These are phyloP conservation scores for Cheilosia variabilis DNA, from an alignment of 2,888 invertebrate genomes.

Conservation along the genomic window DNA sequence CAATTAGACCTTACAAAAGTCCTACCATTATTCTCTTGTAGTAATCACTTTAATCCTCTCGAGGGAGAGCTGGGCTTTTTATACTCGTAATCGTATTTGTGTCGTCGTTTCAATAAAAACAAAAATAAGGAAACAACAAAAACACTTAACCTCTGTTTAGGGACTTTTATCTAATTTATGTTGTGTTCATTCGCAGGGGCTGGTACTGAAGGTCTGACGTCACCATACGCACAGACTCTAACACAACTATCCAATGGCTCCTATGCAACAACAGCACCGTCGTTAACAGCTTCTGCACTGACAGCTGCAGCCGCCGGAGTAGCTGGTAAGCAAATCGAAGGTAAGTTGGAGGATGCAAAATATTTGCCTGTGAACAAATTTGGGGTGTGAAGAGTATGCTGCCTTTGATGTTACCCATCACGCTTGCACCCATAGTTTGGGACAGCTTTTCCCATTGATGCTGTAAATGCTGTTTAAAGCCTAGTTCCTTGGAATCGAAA, in stretches of 20 bases:
- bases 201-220: constrained; percentile 85
- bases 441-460: too few species aligned
- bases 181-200: constrained; percentile 84
- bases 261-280: constrained; percentile 83
- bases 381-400: too few species aligned
- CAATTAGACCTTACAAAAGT: constrained; percentile 15
- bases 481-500: too few species aligned
- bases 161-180: neutral
- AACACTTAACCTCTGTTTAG: neutral
- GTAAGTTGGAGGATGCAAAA: constrained; percentile 82
- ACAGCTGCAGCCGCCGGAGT: constrained; percentile 91
- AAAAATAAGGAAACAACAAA: neutral
- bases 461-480: too few species aligned
- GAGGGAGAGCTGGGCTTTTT: constrained; percentile 13
- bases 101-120: constrained; percentile 2
- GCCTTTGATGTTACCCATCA: too few species aligned
- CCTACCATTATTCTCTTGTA: constrained; percentile 3
- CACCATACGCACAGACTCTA: constrained; percentile 85
- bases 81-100: constrained; percentile 2
- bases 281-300: constrained; percentile 86
- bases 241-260: constrained; percentile 84
- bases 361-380: too few species aligned
- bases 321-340: constrained; percentile 96
- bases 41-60: constrained; percentile 30
- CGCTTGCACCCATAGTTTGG: too few species aligned